phyloP scores from a whole-genome alignment of 2,888 invertebrate genomes.

The Chesias legatella region DNA sequence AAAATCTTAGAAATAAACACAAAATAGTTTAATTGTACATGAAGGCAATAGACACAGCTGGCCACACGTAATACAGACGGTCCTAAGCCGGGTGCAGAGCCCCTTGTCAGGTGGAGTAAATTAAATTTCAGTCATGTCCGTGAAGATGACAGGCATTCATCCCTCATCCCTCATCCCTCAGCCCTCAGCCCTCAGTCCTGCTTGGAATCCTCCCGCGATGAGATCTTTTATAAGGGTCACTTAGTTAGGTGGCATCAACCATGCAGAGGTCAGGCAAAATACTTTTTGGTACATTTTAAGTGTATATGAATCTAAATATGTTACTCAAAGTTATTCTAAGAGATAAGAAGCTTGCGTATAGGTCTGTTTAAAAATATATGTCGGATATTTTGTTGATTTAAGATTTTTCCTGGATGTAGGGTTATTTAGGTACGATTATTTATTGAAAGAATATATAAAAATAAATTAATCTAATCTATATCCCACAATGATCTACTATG shows the following conservation, averaged over 20 bases:
- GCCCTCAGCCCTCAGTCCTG: slow-evolving; percentile 4
- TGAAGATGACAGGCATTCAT: slow-evolving; percentile 41
- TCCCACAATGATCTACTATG: too few species aligned
- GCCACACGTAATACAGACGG: slow-evolving; percentile 36
- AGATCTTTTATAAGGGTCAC: slow-evolving; percentile 1
- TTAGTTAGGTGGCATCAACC: neutral
- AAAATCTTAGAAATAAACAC: too few species aligned
- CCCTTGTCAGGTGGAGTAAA: slow-evolving; percentile 47
- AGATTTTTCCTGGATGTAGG: too few species aligned
- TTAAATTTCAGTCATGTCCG: slow-evolving; percentile 47
- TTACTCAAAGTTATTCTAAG: too few species aligned
- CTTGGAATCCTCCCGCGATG: neutral
- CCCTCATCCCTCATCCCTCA: slow-evolving; percentile 23
- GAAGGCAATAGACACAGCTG: slow-evolving; percentile 6
- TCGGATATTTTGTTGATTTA: too few species aligned
- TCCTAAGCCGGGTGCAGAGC: slow-evolving; percentile 35
- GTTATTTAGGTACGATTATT: too few species aligned
- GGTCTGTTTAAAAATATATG: too few species aligned
- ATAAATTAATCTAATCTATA: too few species aligned
- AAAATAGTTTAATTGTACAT: neutral
- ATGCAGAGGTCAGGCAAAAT: slow-evolving; percentile 1
- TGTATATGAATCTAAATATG: too few species aligned
- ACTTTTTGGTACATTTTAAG: too few species aligned
- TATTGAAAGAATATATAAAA: too few species aligned
- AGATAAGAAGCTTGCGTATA: too few species aligned